Percentiles rank a stretch among this genome's conserved stretches.
Conservation (phyloP, 1,140 invertebrate species). For the Panagrolaimus sp. region DNA sequence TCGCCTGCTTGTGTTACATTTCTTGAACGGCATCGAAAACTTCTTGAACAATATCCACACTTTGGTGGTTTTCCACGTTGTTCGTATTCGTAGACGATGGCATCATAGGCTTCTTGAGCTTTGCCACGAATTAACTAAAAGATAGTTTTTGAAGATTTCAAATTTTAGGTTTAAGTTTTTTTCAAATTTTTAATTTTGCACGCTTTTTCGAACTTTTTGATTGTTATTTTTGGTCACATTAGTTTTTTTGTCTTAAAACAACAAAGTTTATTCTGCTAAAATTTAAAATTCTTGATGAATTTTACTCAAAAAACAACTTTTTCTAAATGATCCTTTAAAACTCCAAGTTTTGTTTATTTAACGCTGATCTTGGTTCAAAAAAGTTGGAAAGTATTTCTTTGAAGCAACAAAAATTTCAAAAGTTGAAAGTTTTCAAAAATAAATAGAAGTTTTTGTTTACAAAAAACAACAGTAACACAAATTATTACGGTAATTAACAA, state of each 20-base stretch:
- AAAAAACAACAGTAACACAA: neutral
- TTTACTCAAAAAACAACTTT: too few relatives aligned
- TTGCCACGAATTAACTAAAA: conserved; percentile 1
- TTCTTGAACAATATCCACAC: conserved; percentile 9
- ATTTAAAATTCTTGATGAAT: too few relatives aligned
- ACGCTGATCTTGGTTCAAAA: neutral
- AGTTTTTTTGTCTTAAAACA: too few relatives aligned
- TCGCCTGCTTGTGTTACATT: conserved; percentile 3
- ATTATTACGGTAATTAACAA: too few relatives aligned
- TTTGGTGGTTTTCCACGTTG: conserved; percentile 8
- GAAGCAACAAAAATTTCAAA: conserved; percentile 1
- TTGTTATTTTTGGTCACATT: too few relatives aligned
- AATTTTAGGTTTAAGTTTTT: too few relatives aligned
- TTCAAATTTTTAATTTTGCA: too few relatives aligned
- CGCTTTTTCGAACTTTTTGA: too few relatives aligned
- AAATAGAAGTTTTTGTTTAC: neutral
- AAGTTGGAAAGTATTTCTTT: neutral
- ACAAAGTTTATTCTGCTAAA: too few relatives aligned
- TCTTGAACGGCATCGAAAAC: neutral
- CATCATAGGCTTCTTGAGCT: conserved; percentile 8
- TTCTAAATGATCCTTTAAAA: too few relatives aligned
- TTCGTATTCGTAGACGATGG: conserved; percentile 2
- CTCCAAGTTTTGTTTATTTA: too few relatives aligned
- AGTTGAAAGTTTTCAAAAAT: neutral
- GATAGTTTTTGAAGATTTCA: neutral